Percentiles rank a stretch among this genome's conserved stretches.
These are phyloP conservation scores for Pavo muticus DNA, from an alignment of 2,113 vertebrate species.

Conservation along the genomic window DNA sequence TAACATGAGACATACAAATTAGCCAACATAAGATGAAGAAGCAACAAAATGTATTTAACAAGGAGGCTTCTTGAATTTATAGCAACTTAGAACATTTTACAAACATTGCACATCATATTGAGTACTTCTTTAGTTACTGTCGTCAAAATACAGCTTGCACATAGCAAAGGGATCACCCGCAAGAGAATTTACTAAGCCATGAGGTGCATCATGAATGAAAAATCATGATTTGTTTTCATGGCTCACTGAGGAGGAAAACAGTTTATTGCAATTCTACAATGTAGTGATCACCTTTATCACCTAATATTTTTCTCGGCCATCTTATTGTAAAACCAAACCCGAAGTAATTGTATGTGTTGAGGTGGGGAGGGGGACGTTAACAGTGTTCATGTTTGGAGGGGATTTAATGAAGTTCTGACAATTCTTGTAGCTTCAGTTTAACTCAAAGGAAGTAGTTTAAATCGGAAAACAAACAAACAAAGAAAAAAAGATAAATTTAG, in stretches of 20 bases:
- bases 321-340: neutral
- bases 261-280: neutral
- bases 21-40: neutral
- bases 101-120: neutral
- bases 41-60: neutral
- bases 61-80: neutral
- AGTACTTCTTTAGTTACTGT: neutral
- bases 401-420: neutral
- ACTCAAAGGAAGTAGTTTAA: neutral
- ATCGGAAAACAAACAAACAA: neutral
- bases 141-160: neutral
- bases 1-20: neutral
- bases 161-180: neutral
- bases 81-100: neutral
- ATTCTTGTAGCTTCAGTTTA: neutral
- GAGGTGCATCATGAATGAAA: neutral
- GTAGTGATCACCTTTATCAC: conserved; percentile 9
- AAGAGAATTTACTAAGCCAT: neutral
- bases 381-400: neutral
- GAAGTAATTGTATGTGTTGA: neutral
- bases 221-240: neutral
- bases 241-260: neutral
- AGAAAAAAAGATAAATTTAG: neutral
- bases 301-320: neutral
- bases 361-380: neutral